Conservation (phyloP, 2,888 invertebrate species). For the Helobdella robusta region DNA sequence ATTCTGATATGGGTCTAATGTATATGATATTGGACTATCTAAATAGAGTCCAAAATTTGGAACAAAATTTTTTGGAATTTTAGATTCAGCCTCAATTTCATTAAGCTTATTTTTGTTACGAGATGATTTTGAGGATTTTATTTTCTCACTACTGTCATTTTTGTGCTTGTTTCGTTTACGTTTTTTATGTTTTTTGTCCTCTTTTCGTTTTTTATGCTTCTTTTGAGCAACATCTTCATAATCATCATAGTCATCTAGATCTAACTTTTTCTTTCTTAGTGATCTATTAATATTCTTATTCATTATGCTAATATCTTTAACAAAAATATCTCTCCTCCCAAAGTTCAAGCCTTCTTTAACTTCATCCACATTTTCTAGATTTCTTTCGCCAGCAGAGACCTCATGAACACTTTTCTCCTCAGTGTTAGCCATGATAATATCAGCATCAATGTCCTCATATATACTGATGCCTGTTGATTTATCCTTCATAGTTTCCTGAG, state of each 20-base stretch:
- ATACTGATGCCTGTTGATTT: background rate
- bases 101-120: too few relatives aligned
- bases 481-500: too few relatives aligned
- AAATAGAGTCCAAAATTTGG: conserved; percentile 2
- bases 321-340: too few relatives aligned
- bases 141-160: background rate
- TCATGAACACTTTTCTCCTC: background rate
- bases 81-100: background rate
- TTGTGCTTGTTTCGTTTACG: conserved; percentile 21
- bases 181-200: conserved; percentile 22
- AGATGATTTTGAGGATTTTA: background rate
- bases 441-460: conserved; percentile 7
- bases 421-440: background rate
- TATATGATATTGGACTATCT: conserved; percentile 9
- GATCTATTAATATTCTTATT: conserved; percentile 6
- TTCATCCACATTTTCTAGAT: too few relatives aligned
- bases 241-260: conserved; percentile 7
- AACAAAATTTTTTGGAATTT: background rate
- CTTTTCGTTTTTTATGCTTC: conserved; percentile 16
- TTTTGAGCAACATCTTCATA: conserved; percentile 1
- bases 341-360: too few relatives aligned
- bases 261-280: conserved; percentile 7
- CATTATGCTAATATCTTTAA: too few relatives aligned
- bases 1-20: conserved; percentile 18
- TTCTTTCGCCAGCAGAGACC: too few relatives aligned